Conservation (phyloP, 2,797 vertebrate genomes). For the Microctenopoma stevenorrisi region DNA sequence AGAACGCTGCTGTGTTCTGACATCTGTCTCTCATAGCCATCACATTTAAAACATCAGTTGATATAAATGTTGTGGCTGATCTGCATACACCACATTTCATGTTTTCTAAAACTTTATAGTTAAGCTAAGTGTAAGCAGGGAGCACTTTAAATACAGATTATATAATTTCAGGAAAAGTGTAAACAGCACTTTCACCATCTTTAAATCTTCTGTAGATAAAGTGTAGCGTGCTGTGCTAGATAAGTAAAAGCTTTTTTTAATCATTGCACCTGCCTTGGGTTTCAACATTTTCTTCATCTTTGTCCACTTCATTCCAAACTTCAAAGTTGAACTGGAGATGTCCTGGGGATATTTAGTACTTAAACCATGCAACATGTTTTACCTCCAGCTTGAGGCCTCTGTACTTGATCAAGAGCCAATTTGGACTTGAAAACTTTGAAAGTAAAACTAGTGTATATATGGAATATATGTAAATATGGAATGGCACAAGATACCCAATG, state of each 20-base stretch:
- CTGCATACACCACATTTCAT: too few relatives aligned
- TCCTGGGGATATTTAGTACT: background rate
- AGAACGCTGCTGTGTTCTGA: too few relatives aligned
- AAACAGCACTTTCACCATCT: background rate
- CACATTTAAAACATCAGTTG: too few relatives aligned
- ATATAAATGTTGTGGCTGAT: too few relatives aligned
- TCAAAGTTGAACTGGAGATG: background rate
- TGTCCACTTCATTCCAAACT: constrained; percentile 8
- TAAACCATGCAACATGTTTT: background rate
- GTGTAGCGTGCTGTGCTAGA: background rate
- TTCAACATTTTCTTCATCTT: background rate
- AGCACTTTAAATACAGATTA: too few relatives aligned
- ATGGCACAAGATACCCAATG: background rate
- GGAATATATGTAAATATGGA: background rate
- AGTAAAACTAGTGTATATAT: too few relatives aligned
- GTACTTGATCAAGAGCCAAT: background rate
- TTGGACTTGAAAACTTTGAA: background rate
- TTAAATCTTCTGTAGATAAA: background rate
- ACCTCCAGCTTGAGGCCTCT: background rate
- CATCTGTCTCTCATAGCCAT: too few relatives aligned
- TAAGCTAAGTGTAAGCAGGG: too few relatives aligned
- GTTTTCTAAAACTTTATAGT: too few relatives aligned
- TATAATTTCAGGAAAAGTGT: background rate
- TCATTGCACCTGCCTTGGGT: background rate
- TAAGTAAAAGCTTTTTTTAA: too few relatives aligned